These are phyloP conservation scores for Semicossyphus pulcher DNA, from an alignment of 2,113 vertebrate species.

Conservation along the genomic window DNA sequence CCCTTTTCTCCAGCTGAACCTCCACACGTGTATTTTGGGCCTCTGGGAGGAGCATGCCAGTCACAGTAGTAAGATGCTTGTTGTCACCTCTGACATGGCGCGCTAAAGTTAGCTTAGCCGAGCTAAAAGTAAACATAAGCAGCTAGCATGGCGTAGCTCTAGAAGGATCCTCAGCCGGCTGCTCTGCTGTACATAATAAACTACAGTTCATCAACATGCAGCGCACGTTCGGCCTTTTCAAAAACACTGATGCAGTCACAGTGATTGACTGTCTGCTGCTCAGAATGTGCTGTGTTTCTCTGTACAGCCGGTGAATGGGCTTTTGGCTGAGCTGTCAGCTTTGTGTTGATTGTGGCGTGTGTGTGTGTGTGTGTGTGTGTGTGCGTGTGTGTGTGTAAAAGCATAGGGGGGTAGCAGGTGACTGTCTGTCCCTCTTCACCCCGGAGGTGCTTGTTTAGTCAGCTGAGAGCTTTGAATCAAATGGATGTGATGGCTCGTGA, in stretches of 20 bases:
- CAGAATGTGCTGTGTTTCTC: conserved; percentile 4
- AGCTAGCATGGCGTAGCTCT: conserved; percentile 42
- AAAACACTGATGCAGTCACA: conserved; percentile 38
- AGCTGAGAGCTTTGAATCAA: conserved; percentile 62
- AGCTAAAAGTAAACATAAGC: conserved; percentile 68
- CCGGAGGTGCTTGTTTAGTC: conserved; percentile 66
- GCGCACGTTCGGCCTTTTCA: conserved; percentile 26
- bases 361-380: too few species aligned
- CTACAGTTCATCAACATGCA: conserved; percentile 21
- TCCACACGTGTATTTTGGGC: conserved; percentile 52
- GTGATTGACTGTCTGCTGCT: conserved; percentile 33
- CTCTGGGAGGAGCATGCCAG: conserved; percentile 47
- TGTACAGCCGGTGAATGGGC: conserved; percentile 8
- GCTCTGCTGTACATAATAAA: conserved; percentile 28
- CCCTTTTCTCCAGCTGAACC: conserved; percentile 20
- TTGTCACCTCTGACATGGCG: conserved; percentile 55
- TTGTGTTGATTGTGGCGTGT: conserved; percentile 15
- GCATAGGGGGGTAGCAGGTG: conserved; percentile 49
- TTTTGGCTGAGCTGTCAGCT: conserved; percentile 35
- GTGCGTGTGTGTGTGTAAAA: conserved; percentile 42
- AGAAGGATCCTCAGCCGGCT: conserved; percentile 33
- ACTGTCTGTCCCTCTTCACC: conserved; percentile 43
- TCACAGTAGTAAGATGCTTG: conserved; percentile 66
- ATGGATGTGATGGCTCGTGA: conserved; percentile 53
- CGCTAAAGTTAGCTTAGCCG: conserved; percentile 71